phyloP scores from a whole-genome alignment of 2,113 vertebrate genomes.

The Platichthys stellatus region DNA sequence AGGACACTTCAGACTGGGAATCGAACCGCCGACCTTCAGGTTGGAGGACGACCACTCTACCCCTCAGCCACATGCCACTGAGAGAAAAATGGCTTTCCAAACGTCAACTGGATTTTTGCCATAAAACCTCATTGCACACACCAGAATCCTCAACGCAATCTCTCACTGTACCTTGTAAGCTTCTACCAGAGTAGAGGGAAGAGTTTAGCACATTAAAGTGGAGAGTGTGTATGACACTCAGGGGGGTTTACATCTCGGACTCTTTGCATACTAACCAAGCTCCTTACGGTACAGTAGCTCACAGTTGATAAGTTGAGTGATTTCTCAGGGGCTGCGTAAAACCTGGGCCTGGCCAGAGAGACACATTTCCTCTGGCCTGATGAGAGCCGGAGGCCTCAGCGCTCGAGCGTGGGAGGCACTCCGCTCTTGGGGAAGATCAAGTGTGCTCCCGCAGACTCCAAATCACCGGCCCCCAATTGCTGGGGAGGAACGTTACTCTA shows the following conservation, averaged over 20 bases:
- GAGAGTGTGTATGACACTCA: constrained; percentile 51
- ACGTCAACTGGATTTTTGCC: not conserved
- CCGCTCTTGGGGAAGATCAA: constrained; percentile 79
- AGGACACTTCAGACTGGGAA: no score
- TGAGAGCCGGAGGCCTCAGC: constrained; percentile 71
- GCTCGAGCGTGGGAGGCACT: constrained; percentile 73
- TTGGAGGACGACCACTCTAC: no score
- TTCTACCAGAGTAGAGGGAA: constrained; percentile 48
- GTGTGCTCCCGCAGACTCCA: constrained; percentile 74
- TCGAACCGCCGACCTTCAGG: no score
- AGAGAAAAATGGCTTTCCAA: constrained; percentile 19
- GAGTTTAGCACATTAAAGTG: constrained; percentile 57
- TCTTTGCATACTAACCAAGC: constrained; percentile 52
- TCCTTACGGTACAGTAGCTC: constrained; percentile 78
- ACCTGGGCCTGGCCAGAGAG: constrained; percentile 67
- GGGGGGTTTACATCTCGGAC: constrained; percentile 58
- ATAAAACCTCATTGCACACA: constrained; percentile 20
- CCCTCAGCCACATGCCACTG: no score
- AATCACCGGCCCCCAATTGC: constrained; percentile 74
- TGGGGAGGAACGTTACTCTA: constrained; percentile 64
- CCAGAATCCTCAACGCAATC: constrained; percentile 18
- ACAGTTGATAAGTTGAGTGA: constrained; percentile 78
- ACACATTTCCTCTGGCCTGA: constrained; percentile 78
- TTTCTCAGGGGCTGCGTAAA: constrained; percentile 77
- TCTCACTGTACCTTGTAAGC: constrained; percentile 31